Percentiles rank a stretch among this genome's conserved stretches.
phyloP scores from a whole-genome alignment of 2,113 vertebrate species.

The Ammodytes marinus region DNA sequence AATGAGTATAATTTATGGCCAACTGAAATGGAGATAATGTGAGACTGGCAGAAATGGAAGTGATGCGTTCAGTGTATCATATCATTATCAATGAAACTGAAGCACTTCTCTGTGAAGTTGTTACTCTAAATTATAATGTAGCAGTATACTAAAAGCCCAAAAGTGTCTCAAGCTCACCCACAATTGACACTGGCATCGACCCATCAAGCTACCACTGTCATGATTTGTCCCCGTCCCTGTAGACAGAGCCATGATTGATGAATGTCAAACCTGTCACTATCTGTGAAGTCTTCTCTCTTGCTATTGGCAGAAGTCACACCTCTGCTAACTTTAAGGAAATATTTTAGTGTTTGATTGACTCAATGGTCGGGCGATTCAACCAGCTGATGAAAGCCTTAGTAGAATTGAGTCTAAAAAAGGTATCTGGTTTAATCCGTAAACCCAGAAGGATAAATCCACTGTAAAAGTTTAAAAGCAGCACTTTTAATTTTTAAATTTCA shows the following conservation, averaged over 20 bases:
- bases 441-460: conserved; percentile 3
- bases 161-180: background rate
- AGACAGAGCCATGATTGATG: conserved; percentile 26
- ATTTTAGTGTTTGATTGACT: conserved; percentile 10
- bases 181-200: background rate
- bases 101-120: conserved; percentile 7
- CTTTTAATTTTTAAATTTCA: conserved; percentile 1
- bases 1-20: conserved; percentile 53
- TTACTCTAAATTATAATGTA: conserved; percentile 23
- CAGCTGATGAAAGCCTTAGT: background rate
- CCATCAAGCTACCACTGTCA: conserved; percentile 16
- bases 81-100: conserved; percentile 30
- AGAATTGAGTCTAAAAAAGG: background rate
- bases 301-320: conserved; percentile 20
- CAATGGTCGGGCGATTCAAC: background rate
- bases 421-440: background rate
- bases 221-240: conserved; percentile 5
- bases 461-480: conserved; percentile 20
- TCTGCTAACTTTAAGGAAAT: background rate
- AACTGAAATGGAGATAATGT: conserved; percentile 26
- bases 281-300: background rate
- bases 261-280: conserved; percentile 27
- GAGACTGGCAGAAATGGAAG: conserved; percentile 17
- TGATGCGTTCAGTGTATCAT: conserved; percentile 45
- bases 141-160: conserved; percentile 14